Conservation (phyloP, 2,797 vertebrate genomes). For the Oreonectes daqikongensis region DNA sequence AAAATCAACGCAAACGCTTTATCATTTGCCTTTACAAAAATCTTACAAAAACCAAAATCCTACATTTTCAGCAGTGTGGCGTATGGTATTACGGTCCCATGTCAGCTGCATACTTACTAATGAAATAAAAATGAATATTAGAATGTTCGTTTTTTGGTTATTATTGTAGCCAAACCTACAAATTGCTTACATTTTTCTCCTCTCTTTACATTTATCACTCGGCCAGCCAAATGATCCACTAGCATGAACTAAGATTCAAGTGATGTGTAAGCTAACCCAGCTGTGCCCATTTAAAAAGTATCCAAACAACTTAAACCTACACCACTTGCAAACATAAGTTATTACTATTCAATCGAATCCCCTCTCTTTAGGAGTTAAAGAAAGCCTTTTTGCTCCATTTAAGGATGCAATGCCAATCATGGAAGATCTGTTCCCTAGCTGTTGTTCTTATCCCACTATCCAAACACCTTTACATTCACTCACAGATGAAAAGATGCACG, state of each 20-base stretch:
- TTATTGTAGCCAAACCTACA: slow-evolving; percentile 56
- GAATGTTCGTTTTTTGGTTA: slow-evolving; percentile 64
- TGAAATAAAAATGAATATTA: slow-evolving; percentile 43
- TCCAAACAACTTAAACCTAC: slow-evolving; percentile 39
- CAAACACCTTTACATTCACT: slow-evolving; percentile 55
- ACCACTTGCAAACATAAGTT: slow-evolving; percentile 53
- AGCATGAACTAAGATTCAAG: slow-evolving; percentile 56
- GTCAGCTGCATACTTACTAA: slow-evolving; percentile 7
- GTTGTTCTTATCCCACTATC: background rate
- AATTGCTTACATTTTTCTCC: slow-evolving; percentile 38
- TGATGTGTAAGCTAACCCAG: slow-evolving; percentile 50
- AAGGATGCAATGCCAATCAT: slow-evolving; percentile 23
- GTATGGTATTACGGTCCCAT: slow-evolving; percentile 35
- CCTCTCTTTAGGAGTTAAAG: slow-evolving; percentile 35
- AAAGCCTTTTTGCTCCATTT: slow-evolving; percentile 21
- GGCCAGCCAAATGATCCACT: slow-evolving; percentile 77
- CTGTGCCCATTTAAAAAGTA: slow-evolving; percentile 46
- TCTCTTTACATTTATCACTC: slow-evolving; percentile 69
- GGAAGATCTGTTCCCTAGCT: slow-evolving; percentile 34
- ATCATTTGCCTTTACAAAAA: slow-evolving; percentile 7
- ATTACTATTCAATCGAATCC: slow-evolving; percentile 47
- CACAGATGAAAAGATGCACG: slow-evolving; percentile 65
- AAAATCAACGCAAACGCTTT: slow-evolving; percentile 19
- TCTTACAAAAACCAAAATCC: background rate
- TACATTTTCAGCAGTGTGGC: slow-evolving; percentile 19